Conservation (phyloP, 2,888 invertebrate genomes). For the Podotricha telesiphe region DNA sequence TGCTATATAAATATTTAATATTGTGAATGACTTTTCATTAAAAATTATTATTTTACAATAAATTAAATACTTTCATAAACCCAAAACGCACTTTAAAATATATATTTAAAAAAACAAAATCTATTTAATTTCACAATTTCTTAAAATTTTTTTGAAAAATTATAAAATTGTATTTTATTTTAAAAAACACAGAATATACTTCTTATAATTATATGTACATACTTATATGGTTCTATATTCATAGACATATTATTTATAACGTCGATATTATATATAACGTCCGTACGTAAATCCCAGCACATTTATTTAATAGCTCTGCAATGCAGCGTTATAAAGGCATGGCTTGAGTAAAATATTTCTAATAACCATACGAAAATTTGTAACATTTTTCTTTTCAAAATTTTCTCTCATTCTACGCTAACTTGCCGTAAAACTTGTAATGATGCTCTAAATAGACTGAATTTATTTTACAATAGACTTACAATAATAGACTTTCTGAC, state of each 20-base stretch:
- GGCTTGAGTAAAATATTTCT: constrained; percentile 19
- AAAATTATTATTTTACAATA: too few relatives aligned
- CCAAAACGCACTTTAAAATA: too few relatives aligned
- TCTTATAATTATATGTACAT: neutral
- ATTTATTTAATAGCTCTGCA: constrained; percentile 28
- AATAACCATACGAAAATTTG: constrained; percentile 1
- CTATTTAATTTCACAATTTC: too few relatives aligned
- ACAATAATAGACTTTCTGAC: too few relatives aligned
- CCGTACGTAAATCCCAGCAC: constrained; percentile 22
- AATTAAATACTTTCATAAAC: too few relatives aligned
- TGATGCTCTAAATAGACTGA: neutral
- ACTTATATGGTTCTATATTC: neutral
- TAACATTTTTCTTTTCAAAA: constrained; percentile 13
- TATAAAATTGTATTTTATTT: too few relatives aligned
- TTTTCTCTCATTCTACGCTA: neutral
- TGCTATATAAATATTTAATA: too few relatives aligned
- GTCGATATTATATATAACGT: constrained; percentile 1
- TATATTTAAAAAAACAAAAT: too few relatives aligned
- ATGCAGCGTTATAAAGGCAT: constrained; percentile 22
- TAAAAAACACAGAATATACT: too few relatives aligned
- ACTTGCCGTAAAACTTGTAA: neutral
- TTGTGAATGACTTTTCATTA: too few relatives aligned
- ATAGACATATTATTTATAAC: neutral
- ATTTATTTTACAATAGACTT: neutral
- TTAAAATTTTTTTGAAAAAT: too few relatives aligned